phyloP scores from a whole-genome alignment of 2,797 vertebrate species.

The Molothrus ater region DNA sequence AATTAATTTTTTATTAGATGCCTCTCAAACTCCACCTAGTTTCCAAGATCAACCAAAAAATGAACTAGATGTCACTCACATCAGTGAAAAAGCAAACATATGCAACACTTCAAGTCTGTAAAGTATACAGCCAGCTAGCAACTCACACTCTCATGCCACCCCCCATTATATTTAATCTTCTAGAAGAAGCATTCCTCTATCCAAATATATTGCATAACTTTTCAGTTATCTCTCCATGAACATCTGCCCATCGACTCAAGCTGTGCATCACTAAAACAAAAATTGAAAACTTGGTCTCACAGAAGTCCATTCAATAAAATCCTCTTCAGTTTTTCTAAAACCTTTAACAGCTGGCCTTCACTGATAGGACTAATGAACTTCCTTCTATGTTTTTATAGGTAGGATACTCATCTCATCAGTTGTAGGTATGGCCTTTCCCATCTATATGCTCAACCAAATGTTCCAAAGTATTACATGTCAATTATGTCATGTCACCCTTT shows the following conservation, averaged over 20 bases:
- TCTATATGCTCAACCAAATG: background rate
- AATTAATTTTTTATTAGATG: background rate
- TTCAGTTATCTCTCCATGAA: background rate
- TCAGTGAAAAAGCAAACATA: background rate
- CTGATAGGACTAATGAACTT: background rate
- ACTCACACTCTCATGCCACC: background rate
- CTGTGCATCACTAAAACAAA: background rate
- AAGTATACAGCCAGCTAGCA: background rate
- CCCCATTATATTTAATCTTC: background rate
- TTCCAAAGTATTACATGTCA: background rate
- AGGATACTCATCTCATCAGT: background rate
- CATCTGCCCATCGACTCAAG: background rate
- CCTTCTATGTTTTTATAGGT: background rate
- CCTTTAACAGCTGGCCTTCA: background rate
- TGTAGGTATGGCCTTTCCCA: background rate
- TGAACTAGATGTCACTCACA: background rate
- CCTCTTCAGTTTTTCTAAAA: background rate
- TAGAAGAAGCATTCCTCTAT: background rate
- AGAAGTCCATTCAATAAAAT: background rate
- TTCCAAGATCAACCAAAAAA: conserved; percentile 32
- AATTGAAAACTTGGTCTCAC: background rate
- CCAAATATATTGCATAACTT: background rate
- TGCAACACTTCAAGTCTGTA: background rate
- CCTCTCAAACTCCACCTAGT: background rate
- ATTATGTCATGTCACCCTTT: background rate